Evolutionary conservation across 2,888 invertebrate species (phyloP).

Genomic region (Lithophane socia): DNA sequence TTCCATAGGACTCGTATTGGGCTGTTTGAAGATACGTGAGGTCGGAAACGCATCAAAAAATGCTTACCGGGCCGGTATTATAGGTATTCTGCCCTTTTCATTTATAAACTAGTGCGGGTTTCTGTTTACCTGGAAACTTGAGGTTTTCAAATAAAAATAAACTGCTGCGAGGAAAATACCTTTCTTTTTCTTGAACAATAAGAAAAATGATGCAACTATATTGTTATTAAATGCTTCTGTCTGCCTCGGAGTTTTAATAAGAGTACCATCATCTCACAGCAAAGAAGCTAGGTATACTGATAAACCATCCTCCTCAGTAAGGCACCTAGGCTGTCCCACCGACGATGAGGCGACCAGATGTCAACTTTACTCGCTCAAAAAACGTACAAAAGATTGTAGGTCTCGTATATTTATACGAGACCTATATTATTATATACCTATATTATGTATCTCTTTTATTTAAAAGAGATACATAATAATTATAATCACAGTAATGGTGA

Average conservation of each 20-base stretch:
- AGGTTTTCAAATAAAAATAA: slow-evolving; percentile 1
- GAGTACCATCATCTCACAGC: no score
- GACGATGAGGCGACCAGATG: background rate
- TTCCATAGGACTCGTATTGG: slow-evolving; percentile 44
- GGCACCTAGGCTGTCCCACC: background rate
- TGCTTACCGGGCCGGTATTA: slow-evolving; percentile 51
- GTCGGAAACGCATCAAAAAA: slow-evolving; percentile 65
- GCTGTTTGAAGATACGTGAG: slow-evolving; percentile 59
- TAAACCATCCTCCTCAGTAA: background rate
- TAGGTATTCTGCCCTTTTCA: slow-evolving; percentile 23
- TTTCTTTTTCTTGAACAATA: background rate
- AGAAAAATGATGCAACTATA: no score
- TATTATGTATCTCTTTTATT: no score
- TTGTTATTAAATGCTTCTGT: background rate
- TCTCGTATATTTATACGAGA: no score
- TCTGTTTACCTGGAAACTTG: slow-evolving; percentile 23
- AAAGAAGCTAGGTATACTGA: background rate
- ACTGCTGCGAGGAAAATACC: background rate
- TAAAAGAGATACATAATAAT: background rate
- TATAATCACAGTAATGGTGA: background rate
- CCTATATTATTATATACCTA: no score
- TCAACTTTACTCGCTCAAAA: background rate
- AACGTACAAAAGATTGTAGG: background rate
- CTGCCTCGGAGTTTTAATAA: no score
- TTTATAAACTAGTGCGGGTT: slow-evolving; percentile 40